A percentile compares a stretch with the other conserved stretches of the same genome.
These are phyloP conservation scores for Marmota monax DNA, from an alignment of 2,113 vertebrate species.

Conservation along the genomic window DNA sequence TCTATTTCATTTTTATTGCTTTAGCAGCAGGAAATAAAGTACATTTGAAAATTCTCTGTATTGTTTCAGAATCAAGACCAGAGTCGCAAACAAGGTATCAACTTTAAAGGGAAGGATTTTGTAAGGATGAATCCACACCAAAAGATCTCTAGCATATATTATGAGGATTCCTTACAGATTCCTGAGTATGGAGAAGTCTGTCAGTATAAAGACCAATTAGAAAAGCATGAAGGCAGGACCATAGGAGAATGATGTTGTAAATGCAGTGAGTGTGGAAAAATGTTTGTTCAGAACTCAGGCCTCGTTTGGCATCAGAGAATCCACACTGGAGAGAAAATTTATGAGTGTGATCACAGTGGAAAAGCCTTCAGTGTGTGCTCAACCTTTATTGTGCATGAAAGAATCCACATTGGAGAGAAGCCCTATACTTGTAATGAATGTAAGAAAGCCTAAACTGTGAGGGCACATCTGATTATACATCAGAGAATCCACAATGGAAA, in stretches of 20 bases:
- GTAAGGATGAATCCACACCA: conserved; percentile 51
- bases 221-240: neutral
- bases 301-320: conserved; percentile 64
- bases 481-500: conserved; percentile 65
- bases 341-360: conserved; percentile 49
- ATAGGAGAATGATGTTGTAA: neutral
- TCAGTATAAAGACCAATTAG: neutral
- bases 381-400: conserved; percentile 53
- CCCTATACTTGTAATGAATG: conserved; percentile 28
- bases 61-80: conserved; percentile 49
- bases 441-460: conserved; percentile 22
- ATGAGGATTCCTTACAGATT: conserved; percentile 1
- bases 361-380: conserved; percentile 54
- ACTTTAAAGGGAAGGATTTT: conserved; percentile 40
- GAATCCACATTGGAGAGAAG: conserved; percentile 59
- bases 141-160: neutral
- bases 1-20: neutral
- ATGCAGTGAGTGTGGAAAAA: conserved; percentile 56
- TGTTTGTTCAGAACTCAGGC: conserved; percentile 60
- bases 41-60: conserved; percentile 41
- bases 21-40: neutral
- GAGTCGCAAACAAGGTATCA: neutral
- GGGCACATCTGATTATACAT: conserved; percentile 48
- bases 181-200: neutral
- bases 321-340: conserved; percentile 65